phyloP scores from a whole-genome alignment of 2,113 vertebrate genomes.

The Gadus macrocephalus region DNA sequence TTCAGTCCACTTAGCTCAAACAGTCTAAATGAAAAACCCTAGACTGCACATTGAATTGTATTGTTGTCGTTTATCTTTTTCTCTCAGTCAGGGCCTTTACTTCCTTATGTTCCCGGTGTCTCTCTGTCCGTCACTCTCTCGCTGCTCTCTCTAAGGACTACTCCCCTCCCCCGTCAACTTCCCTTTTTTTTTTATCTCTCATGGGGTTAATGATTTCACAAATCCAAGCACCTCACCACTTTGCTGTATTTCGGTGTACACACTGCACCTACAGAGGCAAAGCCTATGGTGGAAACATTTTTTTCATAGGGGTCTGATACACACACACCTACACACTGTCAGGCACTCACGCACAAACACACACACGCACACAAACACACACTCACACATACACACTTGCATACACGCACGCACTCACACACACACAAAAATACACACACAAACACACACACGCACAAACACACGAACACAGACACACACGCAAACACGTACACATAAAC shows the following conservation, averaged over 20 bases:
- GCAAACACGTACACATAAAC: background rate
- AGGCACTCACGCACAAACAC: constrained; percentile 19
- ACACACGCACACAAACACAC: background rate
- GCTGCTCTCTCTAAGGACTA: background rate
- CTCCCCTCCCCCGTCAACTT: constrained; percentile 1
- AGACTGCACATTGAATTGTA: background rate
- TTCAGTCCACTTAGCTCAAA: constrained; percentile 34
- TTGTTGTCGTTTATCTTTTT: background rate
- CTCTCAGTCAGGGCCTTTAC: background rate
- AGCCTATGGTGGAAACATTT: constrained; percentile 49
- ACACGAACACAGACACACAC: background rate
- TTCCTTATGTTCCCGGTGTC: background rate
- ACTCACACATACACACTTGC: constrained; percentile 2
- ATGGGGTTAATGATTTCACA: constrained; percentile 60
- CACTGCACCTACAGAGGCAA: constrained; percentile 17
- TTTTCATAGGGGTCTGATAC: constrained; percentile 19
- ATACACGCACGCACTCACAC: background rate
- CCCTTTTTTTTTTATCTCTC: constrained; percentile 13
- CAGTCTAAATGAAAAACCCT: background rate
- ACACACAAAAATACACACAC: background rate
- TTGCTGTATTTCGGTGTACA: constrained; percentile 38
- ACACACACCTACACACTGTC: constrained; percentile 13
- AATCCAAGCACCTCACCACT: constrained; percentile 24
- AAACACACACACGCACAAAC: too few relatives aligned
- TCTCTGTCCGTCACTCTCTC: constrained; percentile 7